Evolutionary conservation across 2,113 vertebrate genomes (phyloP), one percentile per base, ranked within the genome.

Genomic region (Notarius quadriscutis): DNA sequence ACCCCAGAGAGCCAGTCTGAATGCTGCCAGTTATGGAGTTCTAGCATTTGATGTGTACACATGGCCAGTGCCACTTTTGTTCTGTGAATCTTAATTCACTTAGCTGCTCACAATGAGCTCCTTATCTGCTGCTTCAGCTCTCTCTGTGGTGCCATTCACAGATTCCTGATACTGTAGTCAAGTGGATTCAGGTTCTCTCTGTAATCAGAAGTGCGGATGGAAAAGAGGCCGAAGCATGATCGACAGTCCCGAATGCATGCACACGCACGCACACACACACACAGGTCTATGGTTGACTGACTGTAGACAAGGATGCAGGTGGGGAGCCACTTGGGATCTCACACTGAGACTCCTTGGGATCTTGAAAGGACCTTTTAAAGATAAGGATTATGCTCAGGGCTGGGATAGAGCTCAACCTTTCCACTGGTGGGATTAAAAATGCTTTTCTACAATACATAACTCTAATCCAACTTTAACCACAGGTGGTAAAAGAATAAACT

Each of bases 141-240:
- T 82, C 58, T 84, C 86, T 85, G 84, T 89, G 87, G 89, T 90
- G 91, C 91, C 84, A 91, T 91, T 92, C 84, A 67, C 63, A 81
- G 82, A 30, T 84, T 84, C 88, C 84, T 81, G 89, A 87, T 84
- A 87, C 87, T 92, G 91, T 93, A 93, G 94, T 94, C 93, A 92
- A 94, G 94, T 93, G 92, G 93, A 94, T 95, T 95, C 92, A 92
- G 94, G 92, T 94, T 93, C 90, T 93, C 91, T 88, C 92, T 95
- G 93, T 94, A 94, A 95, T 94, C 92, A 93, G 85, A 84, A 88
- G 90, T 94, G 91, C 91, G 91, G 93, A 89, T 84, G 14, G 71
- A 53, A 84, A 71, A 69, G n/a, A 62, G 79, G 30, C 30, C 5
- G 30, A 41, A 81, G 57, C 34, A 20, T 62, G 18, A 81, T 62